These are phyloP conservation scores for Pinctada fucata DNA, from an alignment of 2,888 invertebrate species.

Conservation along the genomic window DNA sequence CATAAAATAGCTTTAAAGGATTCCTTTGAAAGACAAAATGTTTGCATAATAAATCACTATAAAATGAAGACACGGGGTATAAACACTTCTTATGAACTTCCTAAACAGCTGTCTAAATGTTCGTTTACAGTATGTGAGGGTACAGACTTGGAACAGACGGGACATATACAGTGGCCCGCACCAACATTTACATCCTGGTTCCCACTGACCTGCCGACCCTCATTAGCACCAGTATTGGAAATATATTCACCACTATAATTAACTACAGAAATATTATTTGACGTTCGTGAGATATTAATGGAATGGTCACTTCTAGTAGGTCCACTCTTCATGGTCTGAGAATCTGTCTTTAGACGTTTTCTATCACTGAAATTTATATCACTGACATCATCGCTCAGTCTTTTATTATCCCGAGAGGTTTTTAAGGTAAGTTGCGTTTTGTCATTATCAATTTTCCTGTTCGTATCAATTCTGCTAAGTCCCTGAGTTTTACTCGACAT, in stretches of 20 bases:
- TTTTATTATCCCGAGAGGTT: background rate
- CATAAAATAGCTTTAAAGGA: too few species aligned
- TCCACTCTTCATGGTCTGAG: background rate
- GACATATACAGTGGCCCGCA: constrained; percentile 49
- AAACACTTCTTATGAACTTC: too few species aligned
- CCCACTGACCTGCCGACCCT: background rate
- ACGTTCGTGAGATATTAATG: too few species aligned
- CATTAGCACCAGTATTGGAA: background rate
- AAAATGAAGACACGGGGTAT: too few species aligned
- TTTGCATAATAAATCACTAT: too few species aligned
- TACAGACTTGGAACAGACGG: constrained; percentile 60
- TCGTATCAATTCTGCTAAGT: background rate
- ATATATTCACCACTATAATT: background rate
- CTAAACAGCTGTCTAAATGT: constrained; percentile 58
- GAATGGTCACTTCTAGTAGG: background rate
- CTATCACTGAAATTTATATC: background rate
- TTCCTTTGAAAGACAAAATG: too few species aligned
- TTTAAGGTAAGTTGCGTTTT: background rate
- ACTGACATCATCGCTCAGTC: background rate
- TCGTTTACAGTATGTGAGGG: constrained; percentile 57
- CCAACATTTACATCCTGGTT: background rate
- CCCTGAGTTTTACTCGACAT: background rate
- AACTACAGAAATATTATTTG: background rate
- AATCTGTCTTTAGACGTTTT: background rate
- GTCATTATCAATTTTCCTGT: background rate